Evolutionary conservation across 2,113 vertebrate species (phyloP).

Genomic region (Rhineura floridana): DNA sequence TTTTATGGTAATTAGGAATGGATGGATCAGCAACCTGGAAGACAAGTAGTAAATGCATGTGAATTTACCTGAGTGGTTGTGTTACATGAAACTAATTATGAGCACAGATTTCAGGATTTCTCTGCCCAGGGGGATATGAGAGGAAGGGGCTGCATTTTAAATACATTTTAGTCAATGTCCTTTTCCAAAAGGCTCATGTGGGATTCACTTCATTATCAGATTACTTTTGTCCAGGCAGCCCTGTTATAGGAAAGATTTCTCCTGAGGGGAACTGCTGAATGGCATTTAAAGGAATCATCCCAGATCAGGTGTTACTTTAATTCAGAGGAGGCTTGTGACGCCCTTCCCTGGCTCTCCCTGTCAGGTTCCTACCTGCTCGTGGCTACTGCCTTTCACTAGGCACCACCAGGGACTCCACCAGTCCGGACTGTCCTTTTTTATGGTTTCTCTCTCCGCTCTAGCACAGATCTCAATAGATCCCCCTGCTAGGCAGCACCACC

Average conservation of each 20-base stretch:
- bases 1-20: conserved; percentile 63
- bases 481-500: too few species aligned
- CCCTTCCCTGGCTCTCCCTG: too few species aligned
- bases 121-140: conserved; percentile 18
- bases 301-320: neutral
- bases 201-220: conserved; percentile 40
- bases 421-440: too few species aligned
- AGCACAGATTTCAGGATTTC: neutral
- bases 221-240: conserved; percentile 23
- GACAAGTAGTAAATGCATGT: conserved; percentile 45
- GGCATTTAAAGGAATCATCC: neutral
- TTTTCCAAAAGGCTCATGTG: neutral
- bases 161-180: conserved; percentile 37
- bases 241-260: conserved; percentile 6
- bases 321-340: neutral
- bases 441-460: too few species aligned
- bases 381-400: too few species aligned
- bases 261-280: neutral
- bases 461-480: too few species aligned
- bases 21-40: conserved; percentile 58
- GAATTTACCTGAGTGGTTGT: neutral
- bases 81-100: neutral
- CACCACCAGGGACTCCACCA: too few species aligned
- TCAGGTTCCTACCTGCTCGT: too few species aligned
- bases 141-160: conserved; percentile 29